These are phyloP conservation scores for Atractosteus spatula DNA, from an alignment of 2,113 vertebrate genomes.

Conservation along the genomic window DNA sequence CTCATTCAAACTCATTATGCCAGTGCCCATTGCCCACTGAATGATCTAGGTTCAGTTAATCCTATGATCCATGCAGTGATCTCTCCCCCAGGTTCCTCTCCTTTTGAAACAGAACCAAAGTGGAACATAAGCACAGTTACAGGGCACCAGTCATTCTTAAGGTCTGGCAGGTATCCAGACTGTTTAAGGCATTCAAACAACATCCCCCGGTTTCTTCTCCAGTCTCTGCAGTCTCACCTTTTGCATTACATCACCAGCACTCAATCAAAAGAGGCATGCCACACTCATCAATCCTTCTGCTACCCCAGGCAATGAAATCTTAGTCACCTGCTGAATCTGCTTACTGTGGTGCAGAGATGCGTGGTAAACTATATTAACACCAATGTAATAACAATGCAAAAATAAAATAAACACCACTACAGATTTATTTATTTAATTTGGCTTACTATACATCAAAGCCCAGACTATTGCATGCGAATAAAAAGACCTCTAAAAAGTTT, in stretches of 20 bases:
- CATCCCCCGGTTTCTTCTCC: background rate
- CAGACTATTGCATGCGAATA: too few species aligned
- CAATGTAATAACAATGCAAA: too few species aligned
- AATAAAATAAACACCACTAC: too few species aligned
- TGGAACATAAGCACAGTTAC: background rate
- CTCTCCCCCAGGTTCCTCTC: background rate
- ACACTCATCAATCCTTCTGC: background rate
- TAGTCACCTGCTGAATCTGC: conserved; percentile 1
- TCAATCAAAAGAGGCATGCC: background rate
- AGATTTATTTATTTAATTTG: too few species aligned
- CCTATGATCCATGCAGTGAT: too few species aligned
- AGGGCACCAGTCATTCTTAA: background rate
- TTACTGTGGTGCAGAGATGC: background rate
- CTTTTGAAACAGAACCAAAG: too few species aligned
- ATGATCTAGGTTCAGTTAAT: background rate
- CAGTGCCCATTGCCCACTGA: background rate
- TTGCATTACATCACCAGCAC: conserved; percentile 4
- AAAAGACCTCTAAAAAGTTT: too few species aligned
- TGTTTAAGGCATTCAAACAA: background rate
- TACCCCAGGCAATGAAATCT: conserved; percentile 2
- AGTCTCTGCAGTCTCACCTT: background rate
- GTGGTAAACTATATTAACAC: too few species aligned
- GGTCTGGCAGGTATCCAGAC: background rate
- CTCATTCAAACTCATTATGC: too few species aligned
- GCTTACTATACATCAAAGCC: too few species aligned